Conservation (phyloP, 2,797 vertebrate genomes). For the Betta splendens region DNA sequence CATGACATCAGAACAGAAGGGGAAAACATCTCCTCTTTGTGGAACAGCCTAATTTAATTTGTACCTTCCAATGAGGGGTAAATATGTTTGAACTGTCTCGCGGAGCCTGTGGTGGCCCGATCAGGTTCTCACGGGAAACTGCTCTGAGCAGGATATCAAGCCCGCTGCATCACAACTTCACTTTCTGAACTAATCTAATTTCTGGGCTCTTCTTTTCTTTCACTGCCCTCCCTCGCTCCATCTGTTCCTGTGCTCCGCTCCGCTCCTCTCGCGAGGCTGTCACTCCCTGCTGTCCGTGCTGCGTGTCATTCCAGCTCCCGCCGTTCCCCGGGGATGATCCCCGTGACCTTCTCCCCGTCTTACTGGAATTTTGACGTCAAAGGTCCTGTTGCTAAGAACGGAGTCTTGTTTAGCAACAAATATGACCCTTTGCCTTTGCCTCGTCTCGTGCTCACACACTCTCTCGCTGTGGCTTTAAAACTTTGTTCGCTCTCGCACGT, state of each 20-base stretch:
- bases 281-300: constrained; percentile 76
- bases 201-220: constrained; percentile 84
- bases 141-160: constrained; percentile 89
- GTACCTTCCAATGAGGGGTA: constrained; percentile 98
- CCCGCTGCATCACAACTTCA: constrained; percentile 88
- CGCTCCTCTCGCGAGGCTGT: constrained; percentile 74
- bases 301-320: constrained; percentile 76
- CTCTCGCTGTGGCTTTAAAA: constrained; percentile 48
- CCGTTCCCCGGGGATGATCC: constrained; percentile 85
- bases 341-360: constrained; percentile 93
- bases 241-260: constrained; percentile 76
- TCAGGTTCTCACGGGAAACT: constrained; percentile 98
- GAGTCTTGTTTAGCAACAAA: constrained; percentile 91
- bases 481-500: constrained; percentile 44
- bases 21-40: constrained; percentile 99
- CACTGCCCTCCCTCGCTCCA: constrained; percentile 83
- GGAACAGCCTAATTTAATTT: constrained; percentile 97
- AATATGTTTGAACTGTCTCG: constrained; percentile 98
- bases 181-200: constrained; percentile 96
- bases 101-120: constrained; percentile 84
- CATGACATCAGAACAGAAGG: constrained; percentile 99
- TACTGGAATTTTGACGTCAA: constrained; percentile 91
- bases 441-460: constrained; percentile 27
- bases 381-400: constrained; percentile 89
- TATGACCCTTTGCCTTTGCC: constrained; percentile 75